Base-by-base conservation (phyloP, 2,113 vertebrate species). In the Coptodon bakossiorum region DNA sequence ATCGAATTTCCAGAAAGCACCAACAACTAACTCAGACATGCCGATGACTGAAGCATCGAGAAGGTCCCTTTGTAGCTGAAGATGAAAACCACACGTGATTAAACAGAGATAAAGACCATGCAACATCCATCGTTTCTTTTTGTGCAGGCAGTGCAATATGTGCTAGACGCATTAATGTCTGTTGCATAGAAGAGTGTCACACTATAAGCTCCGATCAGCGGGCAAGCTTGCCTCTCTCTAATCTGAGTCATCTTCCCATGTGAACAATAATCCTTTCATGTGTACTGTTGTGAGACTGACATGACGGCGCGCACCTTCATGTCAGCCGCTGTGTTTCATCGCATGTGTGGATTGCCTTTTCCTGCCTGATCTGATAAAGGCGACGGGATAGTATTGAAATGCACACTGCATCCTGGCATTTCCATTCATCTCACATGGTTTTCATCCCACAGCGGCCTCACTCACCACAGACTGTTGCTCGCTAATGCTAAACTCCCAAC, bases 211-310 rank as follows among this genome's bases (percentile, higher is more conserved):
- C 36, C 29, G 45, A 89, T 90, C 81, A 86, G 88, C 80, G 48
- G 81, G 43, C 86, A 78, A 43, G 48, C 76, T 66, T 66, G 34
- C 57, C 66, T 86, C 9, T 48, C 66, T 31, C 36, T 76, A 86
- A 89, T 93, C 89, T 61, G 68, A 84, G 86, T 88, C 63, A 85
- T 90, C 43, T 50, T 78, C 10, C 71, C 24, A 50, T 50, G 71
- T 50, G 4, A 78, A 53, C 78, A 50, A 8, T 91, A 89, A 89
- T 90, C 87, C 81, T 83, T 84, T 86, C 85, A 86, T 85, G 85
- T 86, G 59, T 85, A 27, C 73, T 83, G 81, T 81, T 63, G 83
- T 88, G 76, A 88, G 85, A 81, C 87, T 50, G 52, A 54, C 66
- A 80, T 43, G 31, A 43, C 48, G 80, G 80, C 29, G 13, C 43